Base-by-base conservation (phyloP, 92 coral and sea anemone species). In the Heliopora coerulea region DNA sequence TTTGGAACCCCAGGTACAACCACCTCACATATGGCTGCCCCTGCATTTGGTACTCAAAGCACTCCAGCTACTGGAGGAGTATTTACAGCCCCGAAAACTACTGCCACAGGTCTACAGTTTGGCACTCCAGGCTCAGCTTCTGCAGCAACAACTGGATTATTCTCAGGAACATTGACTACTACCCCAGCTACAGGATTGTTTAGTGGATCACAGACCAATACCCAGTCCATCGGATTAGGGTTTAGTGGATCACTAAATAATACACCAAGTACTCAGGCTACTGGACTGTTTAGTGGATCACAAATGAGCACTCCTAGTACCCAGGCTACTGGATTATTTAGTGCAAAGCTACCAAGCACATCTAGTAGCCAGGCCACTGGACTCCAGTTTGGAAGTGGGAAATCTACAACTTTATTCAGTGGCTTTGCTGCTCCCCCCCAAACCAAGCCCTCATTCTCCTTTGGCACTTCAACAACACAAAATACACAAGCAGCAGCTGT, bases 1-100 rank as follows among this genome's bases (percentile, higher is more conserved):
- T 81, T 85, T 42, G 83, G 75, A 37, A 35, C 86, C 34, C 34
- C 33, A 21, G 18, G 76, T 56, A 50, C 76, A 17, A 46, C n/a
- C n/a, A n/a, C 80, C n/a, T 24, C 86, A 31, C 64, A 87, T 31
- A 14, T 78, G 17, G 19, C 78, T 3, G 35, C 85, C 1, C 49
- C 62, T 1, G 46, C 32, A n/a, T 69, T 69, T 49, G 76, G 62
- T 56, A 69, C 62, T 19, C 44, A 61, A 67, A 15, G 26, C 2
- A 52, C 76, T 9, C 46, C 21, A 9, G 14, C 34, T 35, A 67
- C 33, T 49, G 74, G 74, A 9, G 52, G 4, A 24, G 33, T 32
- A 25, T 15, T n/a, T 8, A 14, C 14, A 28, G 26, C 74, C 7
- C 30, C 57, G 12, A 26, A 50, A 3, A 18, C 74, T 21, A 24